Percentiles rank a stretch among this genome's conserved stretches.
phyloP scores from a whole-genome alignment of 2,888 invertebrate species.

The Periphyllus acericola region DNA sequence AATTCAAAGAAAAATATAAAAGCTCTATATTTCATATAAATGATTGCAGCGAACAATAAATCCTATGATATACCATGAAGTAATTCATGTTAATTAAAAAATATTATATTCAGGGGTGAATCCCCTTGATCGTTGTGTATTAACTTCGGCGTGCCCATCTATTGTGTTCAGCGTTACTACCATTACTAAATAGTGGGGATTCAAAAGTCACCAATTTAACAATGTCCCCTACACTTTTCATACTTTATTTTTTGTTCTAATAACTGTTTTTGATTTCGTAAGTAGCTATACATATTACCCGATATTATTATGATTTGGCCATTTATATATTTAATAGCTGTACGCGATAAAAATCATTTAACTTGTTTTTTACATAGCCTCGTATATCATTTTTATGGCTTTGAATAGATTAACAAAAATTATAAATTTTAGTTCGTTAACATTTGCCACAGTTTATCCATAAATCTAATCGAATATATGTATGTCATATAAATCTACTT shows the following conservation, averaged over 20 bases:
- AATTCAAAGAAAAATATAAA: slow-evolving; percentile 27
- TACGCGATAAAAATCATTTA: slow-evolving; percentile 48
- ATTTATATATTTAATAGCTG: slow-evolving; percentile 34
- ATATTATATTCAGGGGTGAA: slow-evolving; percentile 36
- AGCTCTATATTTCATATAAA: not conserved
- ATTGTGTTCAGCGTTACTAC: slow-evolving; percentile 43
- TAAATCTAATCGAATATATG: slow-evolving; percentile 43
- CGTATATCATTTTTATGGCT: slow-evolving; percentile 55
- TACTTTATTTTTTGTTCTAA: slow-evolving; percentile 45
- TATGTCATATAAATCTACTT: slow-evolving; percentile 14
- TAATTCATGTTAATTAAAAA: slow-evolving; percentile 57
- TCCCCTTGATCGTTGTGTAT: slow-evolving; percentile 33
- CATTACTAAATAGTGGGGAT: slow-evolving; percentile 47
- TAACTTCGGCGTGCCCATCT: slow-evolving; percentile 12
- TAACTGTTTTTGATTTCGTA: slow-evolving; percentile 45
- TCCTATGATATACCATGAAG: slow-evolving; percentile 35
- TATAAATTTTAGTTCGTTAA: slow-evolving; percentile 49
- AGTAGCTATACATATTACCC: not conserved
- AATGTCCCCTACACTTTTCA: slow-evolving; percentile 39
- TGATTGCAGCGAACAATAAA: slow-evolving; percentile 37
- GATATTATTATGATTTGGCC: slow-evolving; percentile 27
- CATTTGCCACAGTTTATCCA: slow-evolving; percentile 39
- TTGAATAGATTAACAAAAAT: slow-evolving; percentile 60
- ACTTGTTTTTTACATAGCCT: slow-evolving; percentile 33
- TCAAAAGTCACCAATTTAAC: slow-evolving; percentile 52